phyloP scores from a whole-genome alignment of 1,140 invertebrate genomes.

The Drosophila neocordata region DNA sequence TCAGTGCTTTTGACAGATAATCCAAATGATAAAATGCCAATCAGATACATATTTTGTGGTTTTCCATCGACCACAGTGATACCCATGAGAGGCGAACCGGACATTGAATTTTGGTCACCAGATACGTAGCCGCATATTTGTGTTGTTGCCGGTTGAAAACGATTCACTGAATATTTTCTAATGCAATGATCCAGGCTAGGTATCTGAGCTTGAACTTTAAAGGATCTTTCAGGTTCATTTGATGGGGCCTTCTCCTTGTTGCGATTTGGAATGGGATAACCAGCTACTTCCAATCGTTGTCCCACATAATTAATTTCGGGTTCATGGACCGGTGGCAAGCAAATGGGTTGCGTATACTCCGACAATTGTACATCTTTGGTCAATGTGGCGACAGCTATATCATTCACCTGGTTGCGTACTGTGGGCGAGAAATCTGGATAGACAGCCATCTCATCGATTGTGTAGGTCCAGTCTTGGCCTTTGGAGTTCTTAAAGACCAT shows the following conservation, averaged over 20 bases:
- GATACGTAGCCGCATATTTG: slow-evolving; percentile 17
- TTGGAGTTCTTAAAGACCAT: slow-evolving; percentile 2
- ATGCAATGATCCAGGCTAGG: background rate
- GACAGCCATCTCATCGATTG: slow-evolving; percentile 10
- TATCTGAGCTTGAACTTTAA: background rate
- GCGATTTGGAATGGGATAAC: background rate
- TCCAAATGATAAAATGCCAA: slow-evolving; percentile 16
- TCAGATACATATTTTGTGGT: slow-evolving; percentile 8
- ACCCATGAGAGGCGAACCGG: slow-evolving; percentile 19
- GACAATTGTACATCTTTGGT: background rate
- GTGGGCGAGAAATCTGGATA: background rate
- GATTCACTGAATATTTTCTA: background rate
- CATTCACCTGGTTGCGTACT: background rate
- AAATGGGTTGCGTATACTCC: slow-evolving; percentile 6
- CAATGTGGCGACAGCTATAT: slow-evolving; percentile 11
- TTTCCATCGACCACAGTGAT: slow-evolving; percentile 9
- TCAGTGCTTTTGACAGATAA: background rate
- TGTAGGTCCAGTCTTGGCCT: background rate
- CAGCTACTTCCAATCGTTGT: slow-evolving; percentile 2
- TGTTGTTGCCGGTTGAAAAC: background rate
- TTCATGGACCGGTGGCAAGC: background rate
- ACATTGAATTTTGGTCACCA: slow-evolving; percentile 1
- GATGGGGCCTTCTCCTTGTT: background rate
- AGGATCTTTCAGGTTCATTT: background rate
- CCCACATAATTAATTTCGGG: background rate